Evolutionary conservation across 2,113 vertebrate species (phyloP).

Genomic region (Cochlearius cochlearius): DNA sequence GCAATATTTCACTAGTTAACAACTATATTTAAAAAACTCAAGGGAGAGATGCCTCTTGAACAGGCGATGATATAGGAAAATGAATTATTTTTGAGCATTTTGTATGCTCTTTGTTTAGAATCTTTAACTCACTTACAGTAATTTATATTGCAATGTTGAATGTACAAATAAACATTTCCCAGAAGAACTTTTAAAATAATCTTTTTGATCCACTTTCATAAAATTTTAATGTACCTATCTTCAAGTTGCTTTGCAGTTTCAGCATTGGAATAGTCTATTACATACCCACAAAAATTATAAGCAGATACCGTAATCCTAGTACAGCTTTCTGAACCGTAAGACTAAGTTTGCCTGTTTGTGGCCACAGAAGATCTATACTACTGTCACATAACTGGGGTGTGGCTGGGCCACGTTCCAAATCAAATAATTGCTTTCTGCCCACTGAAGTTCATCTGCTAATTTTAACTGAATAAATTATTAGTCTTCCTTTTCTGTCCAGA

Average conservation of each 20-base stretch:
- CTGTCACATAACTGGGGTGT: neutral
- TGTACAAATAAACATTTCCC: conserved; percentile 8
- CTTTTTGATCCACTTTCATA: conserved; percentile 49
- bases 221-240: conserved; percentile 52
- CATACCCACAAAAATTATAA: neutral
- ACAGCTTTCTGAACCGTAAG: neutral
- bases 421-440: neutral
- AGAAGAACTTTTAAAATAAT: conserved; percentile 49
- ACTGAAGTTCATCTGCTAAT: neutral
- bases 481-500: neutral
- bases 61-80: neutral
- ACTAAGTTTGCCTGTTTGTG: neutral
- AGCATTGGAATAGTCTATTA: neutral
- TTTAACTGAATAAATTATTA: neutral
- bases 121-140: conserved; percentile 37
- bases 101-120: conserved; percentile 12
- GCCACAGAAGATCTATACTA: neutral
- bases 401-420: neutral
- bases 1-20: neutral
- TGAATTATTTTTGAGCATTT: neutral
- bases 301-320: neutral
- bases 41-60: neutral
- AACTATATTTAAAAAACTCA: neutral
- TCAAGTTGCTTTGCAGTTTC: conserved; percentile 38
- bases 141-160: conserved; percentile 34